Conservation (phyloP, 2,888 invertebrate species). For the Balanococcus diminutus region DNA sequence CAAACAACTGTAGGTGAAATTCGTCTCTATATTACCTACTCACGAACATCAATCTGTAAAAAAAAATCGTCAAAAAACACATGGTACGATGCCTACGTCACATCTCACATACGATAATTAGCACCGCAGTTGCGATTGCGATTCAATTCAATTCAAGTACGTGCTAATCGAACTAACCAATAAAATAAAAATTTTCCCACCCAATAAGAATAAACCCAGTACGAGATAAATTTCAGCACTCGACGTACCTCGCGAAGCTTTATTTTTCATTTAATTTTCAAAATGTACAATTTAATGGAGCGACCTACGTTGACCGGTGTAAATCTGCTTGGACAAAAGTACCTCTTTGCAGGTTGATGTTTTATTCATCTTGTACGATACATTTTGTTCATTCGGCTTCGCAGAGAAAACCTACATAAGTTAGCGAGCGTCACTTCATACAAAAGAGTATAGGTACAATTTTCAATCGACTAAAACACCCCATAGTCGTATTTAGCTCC, state of each 20-base stretch:
- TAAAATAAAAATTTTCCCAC: background rate
- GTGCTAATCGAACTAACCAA: background rate
- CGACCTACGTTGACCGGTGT: constrained; percentile 1
- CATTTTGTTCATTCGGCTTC: background rate
- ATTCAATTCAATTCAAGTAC: too few species aligned
- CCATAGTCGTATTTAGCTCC: background rate
- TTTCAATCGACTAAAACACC: background rate
- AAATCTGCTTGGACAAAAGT: background rate
- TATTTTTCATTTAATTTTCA: background rate
- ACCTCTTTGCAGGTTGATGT: background rate
- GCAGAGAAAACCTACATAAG: background rate
- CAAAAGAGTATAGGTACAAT: background rate
- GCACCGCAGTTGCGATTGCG: background rate
- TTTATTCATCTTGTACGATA: background rate
- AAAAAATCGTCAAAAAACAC: background rate
- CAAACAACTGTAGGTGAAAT: too few species aligned
- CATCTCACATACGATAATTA: background rate
- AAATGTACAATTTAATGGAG: background rate
- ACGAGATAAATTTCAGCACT: background rate
- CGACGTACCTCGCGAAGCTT: background rate
- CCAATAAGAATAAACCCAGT: background rate
- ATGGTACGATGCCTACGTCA: background rate
- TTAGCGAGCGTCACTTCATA: background rate
- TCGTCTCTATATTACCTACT: too few species aligned
- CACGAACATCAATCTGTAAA: background rate